Evolutionary conservation across 2,113 vertebrate species (phyloP).

Genomic region (Rallus limicola): DNA sequence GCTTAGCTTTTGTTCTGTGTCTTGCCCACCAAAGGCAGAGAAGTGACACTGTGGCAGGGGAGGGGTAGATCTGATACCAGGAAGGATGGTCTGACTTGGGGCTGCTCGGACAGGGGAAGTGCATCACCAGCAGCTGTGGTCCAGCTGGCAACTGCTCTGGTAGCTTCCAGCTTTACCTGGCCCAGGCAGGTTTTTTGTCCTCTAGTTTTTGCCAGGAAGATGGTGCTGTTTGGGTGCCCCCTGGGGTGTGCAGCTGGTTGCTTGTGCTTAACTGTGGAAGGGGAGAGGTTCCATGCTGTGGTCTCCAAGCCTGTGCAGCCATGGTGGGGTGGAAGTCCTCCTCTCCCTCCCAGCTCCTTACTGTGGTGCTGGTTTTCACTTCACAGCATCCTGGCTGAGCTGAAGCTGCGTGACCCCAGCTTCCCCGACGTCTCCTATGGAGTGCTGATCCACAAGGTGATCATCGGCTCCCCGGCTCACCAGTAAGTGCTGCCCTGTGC

Average conservation of each 20-base stretch:
- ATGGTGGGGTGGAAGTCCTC: not conserved
- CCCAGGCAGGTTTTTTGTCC: accelerated
- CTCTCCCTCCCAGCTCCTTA: not conserved
- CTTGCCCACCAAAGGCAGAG: not conserved
- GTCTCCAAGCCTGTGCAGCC: not conserved
- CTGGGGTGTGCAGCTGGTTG: not conserved
- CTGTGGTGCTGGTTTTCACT: not conserved
- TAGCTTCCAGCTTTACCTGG: not conserved
- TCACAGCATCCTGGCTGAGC: slow-evolving; percentile 87
- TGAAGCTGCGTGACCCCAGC: slow-evolving; percentile 86
- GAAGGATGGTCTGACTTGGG: not conserved
- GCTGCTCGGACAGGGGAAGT: not conserved
- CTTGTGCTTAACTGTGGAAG: accelerated
- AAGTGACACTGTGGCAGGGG: not conserved
- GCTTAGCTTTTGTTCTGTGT: not conserved
- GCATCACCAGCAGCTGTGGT: not conserved
- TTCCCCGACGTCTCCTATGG: slow-evolving; percentile 90
- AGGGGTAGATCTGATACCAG: accelerated
- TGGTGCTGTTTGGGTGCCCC: no score
- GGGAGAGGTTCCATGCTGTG: not conserved
- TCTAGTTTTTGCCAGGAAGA: not conserved
- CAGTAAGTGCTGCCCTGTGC: slow-evolving; percentile 75
- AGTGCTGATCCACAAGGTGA: slow-evolving; percentile 91
- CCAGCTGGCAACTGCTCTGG: not conserved
- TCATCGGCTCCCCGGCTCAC: slow-evolving; percentile 87